Conservation (phyloP, 2,888 invertebrate species). For the Mesorhabditis sp. region DNA sequence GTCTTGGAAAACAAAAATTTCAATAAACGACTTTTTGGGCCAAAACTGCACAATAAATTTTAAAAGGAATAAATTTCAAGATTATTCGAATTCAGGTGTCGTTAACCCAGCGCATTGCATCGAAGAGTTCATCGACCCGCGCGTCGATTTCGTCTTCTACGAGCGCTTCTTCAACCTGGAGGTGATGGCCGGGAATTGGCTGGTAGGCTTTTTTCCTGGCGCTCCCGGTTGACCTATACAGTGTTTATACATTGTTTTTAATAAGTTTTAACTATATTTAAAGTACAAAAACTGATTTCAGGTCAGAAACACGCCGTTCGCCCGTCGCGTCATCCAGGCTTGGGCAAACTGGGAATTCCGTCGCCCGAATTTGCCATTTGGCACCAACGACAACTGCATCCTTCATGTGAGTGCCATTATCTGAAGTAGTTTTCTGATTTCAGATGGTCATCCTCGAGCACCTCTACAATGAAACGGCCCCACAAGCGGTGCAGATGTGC, state of each 20-base stretch:
- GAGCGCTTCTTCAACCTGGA: neutral
- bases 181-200: slow-evolving; percentile 1
- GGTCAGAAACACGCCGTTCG: neutral
- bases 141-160: neutral
- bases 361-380: neutral
- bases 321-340: neutral
- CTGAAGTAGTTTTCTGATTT: neutral
- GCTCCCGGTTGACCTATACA: too few species aligned
- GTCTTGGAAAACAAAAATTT: too few species aligned
- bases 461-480: neutral
- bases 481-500: neutral
- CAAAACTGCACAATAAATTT: too few species aligned
- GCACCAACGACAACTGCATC: neutral
- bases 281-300: neutral
- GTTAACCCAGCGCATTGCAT: slow-evolving; percentile 2
- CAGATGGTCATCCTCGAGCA: neutral
- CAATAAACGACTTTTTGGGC: too few species aligned
- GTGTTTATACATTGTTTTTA: too few species aligned
- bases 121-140: neutral
- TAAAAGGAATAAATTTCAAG: too few species aligned
- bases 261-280: neutral
- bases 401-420: neutral
- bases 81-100: neutral
- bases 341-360: slow-evolving; percentile 6
- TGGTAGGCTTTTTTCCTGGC: neutral